Percentiles rank a stretch among this genome's conserved stretches.
These are phyloP conservation scores for Bombus sibiricus DNA, from an alignment of 1,140 invertebrate genomes.

Conservation along the genomic window DNA sequence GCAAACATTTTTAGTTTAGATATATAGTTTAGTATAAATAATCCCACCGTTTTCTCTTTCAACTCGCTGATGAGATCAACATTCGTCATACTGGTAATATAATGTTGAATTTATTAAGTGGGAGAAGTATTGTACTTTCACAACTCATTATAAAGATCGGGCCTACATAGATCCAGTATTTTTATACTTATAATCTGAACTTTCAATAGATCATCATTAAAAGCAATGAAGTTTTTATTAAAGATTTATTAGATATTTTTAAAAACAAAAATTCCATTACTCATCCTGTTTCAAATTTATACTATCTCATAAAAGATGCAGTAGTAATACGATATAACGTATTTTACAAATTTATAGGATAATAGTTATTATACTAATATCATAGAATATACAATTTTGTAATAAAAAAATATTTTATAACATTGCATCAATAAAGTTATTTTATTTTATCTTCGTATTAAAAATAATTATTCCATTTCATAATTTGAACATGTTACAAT, in stretches of 20 bases:
- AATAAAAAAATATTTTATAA: not conserved
- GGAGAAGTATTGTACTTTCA: constrained; percentile 31
- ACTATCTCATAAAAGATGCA: not conserved
- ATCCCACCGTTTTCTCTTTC: not conserved
- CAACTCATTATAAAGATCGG: not conserved
- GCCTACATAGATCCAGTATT: not conserved
- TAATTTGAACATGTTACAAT: not conserved
- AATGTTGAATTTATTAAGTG: constrained; percentile 26
- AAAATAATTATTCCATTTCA: not conserved
- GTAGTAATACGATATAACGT: not conserved
- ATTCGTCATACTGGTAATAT: constrained; percentile 46
- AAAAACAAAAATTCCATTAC: not conserved
- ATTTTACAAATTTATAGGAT: not conserved
- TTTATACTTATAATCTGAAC: not conserved
- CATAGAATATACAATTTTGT: not conserved
- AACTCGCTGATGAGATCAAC: constrained; percentile 24
- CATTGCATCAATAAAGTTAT: not conserved
- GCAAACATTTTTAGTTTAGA: constrained; percentile 18
- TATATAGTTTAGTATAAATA: constrained; percentile 11
- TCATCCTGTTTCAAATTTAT: not conserved
- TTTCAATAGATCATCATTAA: not conserved
- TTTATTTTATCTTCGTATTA: not conserved
- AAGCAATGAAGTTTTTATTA: not conserved
- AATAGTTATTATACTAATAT: not conserved
- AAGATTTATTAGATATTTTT: not conserved